Percentiles rank a stretch among this genome's conserved stretches.
Evolutionary conservation across 2,113 vertebrate genomes (phyloP).

Genomic region (Drymodes brunneopygia): DNA sequence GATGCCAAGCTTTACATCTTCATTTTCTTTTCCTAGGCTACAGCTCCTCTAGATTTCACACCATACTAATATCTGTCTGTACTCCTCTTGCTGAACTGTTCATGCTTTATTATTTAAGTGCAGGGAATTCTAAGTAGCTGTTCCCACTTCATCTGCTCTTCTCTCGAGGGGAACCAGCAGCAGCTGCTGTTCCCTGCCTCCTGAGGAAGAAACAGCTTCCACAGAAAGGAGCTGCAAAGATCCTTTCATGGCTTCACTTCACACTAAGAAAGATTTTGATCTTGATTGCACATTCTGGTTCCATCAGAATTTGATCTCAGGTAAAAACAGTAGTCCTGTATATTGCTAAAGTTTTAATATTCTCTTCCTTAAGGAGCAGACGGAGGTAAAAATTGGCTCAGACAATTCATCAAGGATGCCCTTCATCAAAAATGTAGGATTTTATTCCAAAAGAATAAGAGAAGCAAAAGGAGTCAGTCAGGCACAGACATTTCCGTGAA

Average conservation of each 20-base stretch:
- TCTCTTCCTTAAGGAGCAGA: background rate
- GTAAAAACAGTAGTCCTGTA: background rate
- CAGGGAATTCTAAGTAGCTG: slow-evolving; percentile 25
- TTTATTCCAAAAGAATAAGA: background rate
- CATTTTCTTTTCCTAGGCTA: background rate
- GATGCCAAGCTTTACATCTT: background rate
- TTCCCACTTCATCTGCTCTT: background rate
- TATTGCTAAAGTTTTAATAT: background rate
- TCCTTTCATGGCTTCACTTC: background rate
- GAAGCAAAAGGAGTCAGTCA: background rate
- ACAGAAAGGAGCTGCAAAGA: background rate
- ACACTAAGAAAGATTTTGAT: background rate
- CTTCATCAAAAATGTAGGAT: background rate
- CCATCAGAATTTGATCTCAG: background rate
- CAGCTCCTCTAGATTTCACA: background rate
- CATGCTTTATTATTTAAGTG: background rate
- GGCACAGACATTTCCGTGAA: background rate
- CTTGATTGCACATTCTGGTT: background rate
- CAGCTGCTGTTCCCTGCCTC: background rate
- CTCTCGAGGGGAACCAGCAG: background rate
- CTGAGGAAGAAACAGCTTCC: background rate
- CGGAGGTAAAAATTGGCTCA: background rate
- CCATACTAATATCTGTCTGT: background rate
- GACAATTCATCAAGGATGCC: background rate
- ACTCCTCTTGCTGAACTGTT: background rate